Evolutionary conservation across 2,797 vertebrate species (phyloP).

Genomic region (Poeciliopsis paucimaculata): DNA sequence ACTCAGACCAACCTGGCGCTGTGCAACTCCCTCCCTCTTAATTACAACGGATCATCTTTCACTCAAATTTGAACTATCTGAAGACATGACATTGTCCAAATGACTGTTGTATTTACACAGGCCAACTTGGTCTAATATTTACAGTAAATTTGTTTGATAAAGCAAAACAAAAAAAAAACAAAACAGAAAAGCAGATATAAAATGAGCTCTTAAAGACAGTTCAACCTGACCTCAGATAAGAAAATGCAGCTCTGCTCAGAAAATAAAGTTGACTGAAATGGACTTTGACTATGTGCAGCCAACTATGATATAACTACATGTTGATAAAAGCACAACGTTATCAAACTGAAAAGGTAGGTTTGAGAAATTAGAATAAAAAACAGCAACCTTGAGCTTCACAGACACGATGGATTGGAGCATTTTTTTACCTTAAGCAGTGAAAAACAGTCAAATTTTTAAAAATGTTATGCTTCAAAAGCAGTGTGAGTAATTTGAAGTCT

Average conservation of each 20-base stretch:
- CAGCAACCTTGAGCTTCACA: not conserved
- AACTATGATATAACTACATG: slow-evolving; percentile 28
- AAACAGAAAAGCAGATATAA: not conserved
- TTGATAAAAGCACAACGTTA: slow-evolving; percentile 47
- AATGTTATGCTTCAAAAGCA: not conserved
- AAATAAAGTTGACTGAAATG: slow-evolving; percentile 16
- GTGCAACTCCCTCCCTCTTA: not conserved
- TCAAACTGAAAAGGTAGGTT: slow-evolving; percentile 5
- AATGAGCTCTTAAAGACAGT: not conserved
- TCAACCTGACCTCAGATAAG: slow-evolving; percentile 43
- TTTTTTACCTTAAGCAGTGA: not conserved
- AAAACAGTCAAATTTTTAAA: not conserved
- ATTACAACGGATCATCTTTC: not conserved
- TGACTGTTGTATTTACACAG: not conserved
- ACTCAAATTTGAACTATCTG: not conserved
- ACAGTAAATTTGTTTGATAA: not conserved
- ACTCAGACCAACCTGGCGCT: not conserved
- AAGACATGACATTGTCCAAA: not conserved
- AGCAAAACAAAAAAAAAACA: not conserved
- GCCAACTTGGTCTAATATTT: not conserved
- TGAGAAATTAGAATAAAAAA: slow-evolving; percentile 1
- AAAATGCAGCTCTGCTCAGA: slow-evolving; percentile 12
- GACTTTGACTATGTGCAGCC: slow-evolving; percentile 58
- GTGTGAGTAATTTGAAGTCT: not conserved
- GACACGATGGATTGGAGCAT: not conserved